Evolutionary conservation across 2,888 invertebrate genomes (phyloP).

Genomic region (Pammene aurita): DNA sequence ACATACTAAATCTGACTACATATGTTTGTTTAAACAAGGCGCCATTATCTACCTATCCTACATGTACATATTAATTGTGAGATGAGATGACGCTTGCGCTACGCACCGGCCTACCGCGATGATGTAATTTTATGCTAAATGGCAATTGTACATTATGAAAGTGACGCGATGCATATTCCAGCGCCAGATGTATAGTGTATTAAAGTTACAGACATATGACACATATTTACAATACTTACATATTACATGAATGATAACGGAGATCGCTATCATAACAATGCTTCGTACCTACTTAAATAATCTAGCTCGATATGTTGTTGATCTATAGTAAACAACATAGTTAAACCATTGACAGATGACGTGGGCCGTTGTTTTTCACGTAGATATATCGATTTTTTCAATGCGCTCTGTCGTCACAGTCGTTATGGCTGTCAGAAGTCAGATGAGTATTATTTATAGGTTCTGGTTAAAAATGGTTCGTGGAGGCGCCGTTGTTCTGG

Average conservation of each 20-base stretch:
- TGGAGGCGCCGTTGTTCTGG: constrained; percentile 59
- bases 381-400: constrained; percentile 42
- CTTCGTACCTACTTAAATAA: background rate
- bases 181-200: constrained; percentile 2
- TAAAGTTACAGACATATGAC: background rate
- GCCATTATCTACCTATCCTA: constrained; percentile 41
- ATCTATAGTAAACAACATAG: constrained; percentile 21
- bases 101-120: constrained; percentile 45
- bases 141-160: constrained; percentile 52
- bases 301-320: constrained; percentile 10
- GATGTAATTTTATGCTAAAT: constrained; percentile 65
- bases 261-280: constrained; percentile 6
- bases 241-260: background rate
- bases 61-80: constrained; percentile 56
- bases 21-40: constrained; percentile 33
- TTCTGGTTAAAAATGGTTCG: constrained; percentile 62
- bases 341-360: constrained; percentile 43
- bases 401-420: constrained; percentile 49
- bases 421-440: constrained; percentile 47
- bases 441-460: constrained; percentile 57
- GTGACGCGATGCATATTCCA: constrained; percentile 12
- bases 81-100: constrained; percentile 60
- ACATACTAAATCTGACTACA: constrained; percentile 32
- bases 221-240: background rate
- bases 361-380: constrained; percentile 47